Base-by-base conservation (phyloP, 2,888 invertebrate species). In the Plagodis dolabraria region DNA sequence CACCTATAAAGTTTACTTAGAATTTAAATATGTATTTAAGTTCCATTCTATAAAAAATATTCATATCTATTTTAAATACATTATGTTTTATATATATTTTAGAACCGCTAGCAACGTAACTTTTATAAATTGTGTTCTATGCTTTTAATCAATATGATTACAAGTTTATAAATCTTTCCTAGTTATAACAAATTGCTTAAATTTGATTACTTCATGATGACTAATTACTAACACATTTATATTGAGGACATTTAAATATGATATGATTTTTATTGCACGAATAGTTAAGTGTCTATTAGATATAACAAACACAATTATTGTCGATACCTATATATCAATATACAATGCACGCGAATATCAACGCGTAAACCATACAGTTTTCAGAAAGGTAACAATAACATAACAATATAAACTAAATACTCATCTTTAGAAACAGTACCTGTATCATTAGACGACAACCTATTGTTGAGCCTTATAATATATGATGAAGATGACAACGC, bases 221-320 rank as follows among this genome's bases (percentile, higher is more conserved):
- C 22, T 22, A 22, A 22, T 22, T 22, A 22, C 22, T 22, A 22
- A 22, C 22, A 22, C 22, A 22, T 22, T 22, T 22, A 22, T 22
- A 22, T 22, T 35, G 5, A 33, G 33, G 9, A 33, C 10, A 35
- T n/a, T 33, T 53, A 36, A 56, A 60, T 51, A 61, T 66, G 65
- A 66, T 65, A 68, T 68, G 67, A 54, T 54, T 22, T 49, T 69
- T 69, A 69, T 66, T 66, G 67, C 67, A 65, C 54, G 53, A 22
- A 22, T 22, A 22, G 22, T 22, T 53, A 44, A 47, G 43, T 54
- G 45, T 47, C 33, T 43, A 57, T 22, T 35, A 45, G 34, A 35
- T 33, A 49, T 40, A 47, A 60, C 47, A 53, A 57, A 54, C 35
- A 55, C 42, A 47, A 56, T 67, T 62, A 64, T 56, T 62, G 59